These are phyloP conservation scores for Erythrolamprus reginae DNA, from an alignment of 2,113 vertebrate species.

Conservation along the genomic window DNA sequence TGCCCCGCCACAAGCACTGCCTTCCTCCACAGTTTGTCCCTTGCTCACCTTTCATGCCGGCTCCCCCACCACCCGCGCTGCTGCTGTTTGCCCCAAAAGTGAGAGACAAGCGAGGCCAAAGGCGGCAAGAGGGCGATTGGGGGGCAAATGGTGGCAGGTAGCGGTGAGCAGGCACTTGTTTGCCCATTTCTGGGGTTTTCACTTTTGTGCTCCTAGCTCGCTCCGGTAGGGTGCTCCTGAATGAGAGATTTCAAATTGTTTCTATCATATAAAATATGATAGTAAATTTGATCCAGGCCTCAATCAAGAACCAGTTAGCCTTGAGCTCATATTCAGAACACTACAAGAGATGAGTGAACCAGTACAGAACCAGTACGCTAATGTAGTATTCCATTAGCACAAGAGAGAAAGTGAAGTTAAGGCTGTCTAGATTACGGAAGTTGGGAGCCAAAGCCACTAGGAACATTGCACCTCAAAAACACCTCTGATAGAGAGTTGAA, in stretches of 20 bases:
- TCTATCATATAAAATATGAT: not conserved
- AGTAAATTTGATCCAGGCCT: not conserved
- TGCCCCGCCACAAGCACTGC: too few relatives aligned
- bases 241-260: not conserved
- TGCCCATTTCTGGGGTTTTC: too few relatives aligned
- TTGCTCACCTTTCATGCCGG: too few relatives aligned
- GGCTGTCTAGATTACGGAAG: not conserved
- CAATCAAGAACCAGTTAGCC: not conserved
- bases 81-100: too few relatives aligned
- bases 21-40: too few relatives aligned
- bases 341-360: not conserved
- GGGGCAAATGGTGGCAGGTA: too few relatives aligned
- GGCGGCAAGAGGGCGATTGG: too few relatives aligned
- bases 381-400: not conserved
- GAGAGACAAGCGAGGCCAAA: too few relatives aligned
- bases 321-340: not conserved
- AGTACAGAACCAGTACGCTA: not conserved
- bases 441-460: not conserved
- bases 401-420: not conserved
- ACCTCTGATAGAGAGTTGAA: not conserved
- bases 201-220: too few relatives aligned
- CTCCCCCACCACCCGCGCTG: too few relatives aligned
- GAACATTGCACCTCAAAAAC: not conserved
- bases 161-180: too few relatives aligned
- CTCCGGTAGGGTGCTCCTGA: too few relatives aligned